Base-by-base conservation (phyloP, 92 coral and sea anemone genomes). In the Umimayanthus kanabou region DNA sequence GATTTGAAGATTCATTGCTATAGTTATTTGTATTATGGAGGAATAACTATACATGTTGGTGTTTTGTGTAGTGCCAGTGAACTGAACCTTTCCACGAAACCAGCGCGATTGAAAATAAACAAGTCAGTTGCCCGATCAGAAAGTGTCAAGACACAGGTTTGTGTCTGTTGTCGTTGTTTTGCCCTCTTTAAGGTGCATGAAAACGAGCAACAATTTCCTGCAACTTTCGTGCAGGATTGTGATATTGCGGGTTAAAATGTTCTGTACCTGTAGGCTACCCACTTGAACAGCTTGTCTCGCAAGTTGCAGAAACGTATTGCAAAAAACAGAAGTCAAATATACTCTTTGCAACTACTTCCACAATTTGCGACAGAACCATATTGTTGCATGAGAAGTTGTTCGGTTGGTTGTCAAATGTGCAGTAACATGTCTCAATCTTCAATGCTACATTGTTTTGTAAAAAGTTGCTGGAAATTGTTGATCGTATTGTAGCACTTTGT, bases 71-170 rank as follows among this genome's bases (percentile, higher is more conserved):
- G 91, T 83, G 69, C 85, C 55, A 92, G 92, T 85, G 97, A 94
- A 80, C 84, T 87, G 69, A 91, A 84, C 82, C 93, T 89, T 89
- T 80, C 87, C 25, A 20, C 42, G 18, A 91, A 91, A 85, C 86
- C 89, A 28, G 50, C 79, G 67, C 86, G 82, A 85, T 86, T 88
- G 29, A 89, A 81, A 70, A 73, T 86, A 6, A 39, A 79, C 47
- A 92, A 90, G 86, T 71, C 65, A 39, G 92, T 95, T 80, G 93
- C 88, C 72, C 92, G 99, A 89, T 92, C 99, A 43, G 94, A 91
- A 86, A 97, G 98, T 88, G 94, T 97, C 85, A 92, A 90, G 55
- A 96, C 92, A 67, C 94, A 94, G 83, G 96, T 94, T 45, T 73
- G 96, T 92, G 23, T 39, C 23, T n/a, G 57, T 23, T 49, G 15